Evolutionary conservation across 2,888 invertebrate genomes (phyloP), one percentile per base, ranked within the genome.

Genomic region (Pyralis farinalis): DNA sequence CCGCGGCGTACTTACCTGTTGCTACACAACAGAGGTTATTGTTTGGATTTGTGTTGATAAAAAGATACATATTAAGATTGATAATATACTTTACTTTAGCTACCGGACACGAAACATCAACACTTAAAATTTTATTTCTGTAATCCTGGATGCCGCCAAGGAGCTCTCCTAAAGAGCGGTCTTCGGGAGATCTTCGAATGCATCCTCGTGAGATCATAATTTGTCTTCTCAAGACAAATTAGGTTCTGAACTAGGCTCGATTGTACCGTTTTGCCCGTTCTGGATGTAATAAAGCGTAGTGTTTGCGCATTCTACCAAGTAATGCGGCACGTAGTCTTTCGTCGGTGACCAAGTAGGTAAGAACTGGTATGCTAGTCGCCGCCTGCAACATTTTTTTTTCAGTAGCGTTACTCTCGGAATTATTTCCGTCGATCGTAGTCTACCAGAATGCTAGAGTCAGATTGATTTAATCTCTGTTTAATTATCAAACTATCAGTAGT

Each of bases 261-360:
- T 70, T 64, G 43, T 71, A 85, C 42, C 71, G 65, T 47, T 74
- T 78, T 12, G 86, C 86, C 12, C 66, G 64, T 37, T 79, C 73
- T 5, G 87, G 85, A 44, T 74, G 81, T 7, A 88, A 67, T 1
- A 88, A 61, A 1, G 88, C 87, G 54, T 90, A 90, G 44, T 90
- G 72, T 44, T 74, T 80, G 42, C 82, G 73, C 81, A 90, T 79
- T 21, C 90, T 78, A n/a, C 90, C 90, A 20, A 90, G 62, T 21
- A 90, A 62, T 8, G 90, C 90, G 21, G 89, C 88, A 8, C 90
- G 73, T 1, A 90, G 64, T 29, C 90, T 67, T 42, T 87, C 83
- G 40, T 90, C 90, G 10, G 71, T 73, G 3, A 77, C 71, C 40
- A 90, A 60, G 58, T 83, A 91, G 53, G 85, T 84, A 9, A 90